These are phyloP conservation scores for Plestiodon gilberti DNA, from an alignment of 2,113 vertebrate species.

Conservation along the genomic window DNA sequence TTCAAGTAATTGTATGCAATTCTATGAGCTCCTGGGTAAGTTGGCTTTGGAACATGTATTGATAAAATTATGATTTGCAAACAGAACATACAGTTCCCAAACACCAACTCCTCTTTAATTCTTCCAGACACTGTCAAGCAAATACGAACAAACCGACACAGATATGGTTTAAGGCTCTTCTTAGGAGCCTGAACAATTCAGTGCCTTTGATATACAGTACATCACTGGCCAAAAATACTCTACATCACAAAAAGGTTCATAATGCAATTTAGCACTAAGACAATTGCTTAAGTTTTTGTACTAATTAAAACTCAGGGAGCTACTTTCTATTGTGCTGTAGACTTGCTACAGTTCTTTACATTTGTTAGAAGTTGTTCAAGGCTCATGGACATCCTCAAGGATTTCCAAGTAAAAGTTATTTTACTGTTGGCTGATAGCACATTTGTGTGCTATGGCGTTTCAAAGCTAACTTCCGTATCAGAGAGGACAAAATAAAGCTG, in stretches of 20 bases:
- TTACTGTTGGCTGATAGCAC: neutral
- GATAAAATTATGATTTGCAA: constrained; percentile 54
- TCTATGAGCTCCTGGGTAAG: constrained; percentile 3
- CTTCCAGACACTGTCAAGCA: constrained; percentile 55
- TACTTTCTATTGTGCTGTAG: neutral
- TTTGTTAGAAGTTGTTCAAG: neutral
- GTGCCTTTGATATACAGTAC: constrained; percentile 23
- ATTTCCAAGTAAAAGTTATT: too few species aligned
- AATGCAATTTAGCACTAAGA: neutral
- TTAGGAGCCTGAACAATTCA: constrained; percentile 35
- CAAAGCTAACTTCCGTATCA: neutral
- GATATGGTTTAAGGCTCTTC: constrained; percentile 43
- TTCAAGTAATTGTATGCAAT: constrained; percentile 34
- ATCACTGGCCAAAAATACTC: neutral
- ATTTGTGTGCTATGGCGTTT: neutral
- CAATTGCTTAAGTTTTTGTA: neutral
- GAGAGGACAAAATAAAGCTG: neutral
- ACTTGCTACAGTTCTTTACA: neutral
- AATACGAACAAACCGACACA: constrained; percentile 45
- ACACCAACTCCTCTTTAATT: constrained; percentile 47
- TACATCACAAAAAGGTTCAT: neutral
- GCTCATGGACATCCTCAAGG: too few species aligned
- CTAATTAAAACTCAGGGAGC: neutral
- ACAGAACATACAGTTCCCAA: constrained; percentile 10
- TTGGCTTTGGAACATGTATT: constrained; percentile 47